Percentiles rank a stretch among this genome's conserved stretches.
Evolutionary conservation across 2,797 vertebrate genomes (phyloP).

Genomic region (Sebastiscus albofasciatus): DNA sequence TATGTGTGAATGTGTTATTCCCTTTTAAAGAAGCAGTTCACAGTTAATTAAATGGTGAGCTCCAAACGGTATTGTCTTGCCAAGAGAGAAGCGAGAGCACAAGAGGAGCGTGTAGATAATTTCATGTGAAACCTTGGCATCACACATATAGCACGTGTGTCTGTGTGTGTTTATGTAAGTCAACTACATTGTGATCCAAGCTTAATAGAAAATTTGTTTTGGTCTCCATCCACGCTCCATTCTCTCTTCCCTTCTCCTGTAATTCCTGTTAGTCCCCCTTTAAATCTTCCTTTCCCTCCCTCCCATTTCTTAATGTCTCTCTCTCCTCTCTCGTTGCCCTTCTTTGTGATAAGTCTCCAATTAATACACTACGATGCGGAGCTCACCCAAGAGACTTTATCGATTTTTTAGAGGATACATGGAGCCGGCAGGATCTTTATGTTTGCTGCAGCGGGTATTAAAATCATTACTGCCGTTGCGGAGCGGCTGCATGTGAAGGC

Average conservation of each 20-base stretch:
- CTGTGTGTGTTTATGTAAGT: slow-evolving; percentile 12
- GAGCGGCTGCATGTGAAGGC: slow-evolving; percentile 18
- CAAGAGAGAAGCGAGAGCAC: slow-evolving; percentile 29
- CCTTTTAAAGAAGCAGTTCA: slow-evolving; percentile 57
- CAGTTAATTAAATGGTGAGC: slow-evolving; percentile 77
- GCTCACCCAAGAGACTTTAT: slow-evolving; percentile 43
- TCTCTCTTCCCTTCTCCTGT: not conserved
- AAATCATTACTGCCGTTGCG: slow-evolving; percentile 56
- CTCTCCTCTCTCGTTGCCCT: slow-evolving; percentile 1
- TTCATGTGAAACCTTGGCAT: slow-evolving; percentile 37
- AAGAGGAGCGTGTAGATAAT: slow-evolving; percentile 31
- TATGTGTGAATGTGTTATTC: slow-evolving; percentile 15
- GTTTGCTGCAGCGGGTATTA: slow-evolving; percentile 50
- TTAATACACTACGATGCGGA: slow-evolving; percentile 33
- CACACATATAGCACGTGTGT: not conserved
- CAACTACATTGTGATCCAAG: slow-evolving; percentile 13
- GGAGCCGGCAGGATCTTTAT: slow-evolving; percentile 45
- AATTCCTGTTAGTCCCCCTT: slow-evolving; percentile 8
- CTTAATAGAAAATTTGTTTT: not conserved
- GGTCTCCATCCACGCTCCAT: not conserved
- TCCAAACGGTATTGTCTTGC: slow-evolving; percentile 48
- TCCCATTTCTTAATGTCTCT: not conserved
- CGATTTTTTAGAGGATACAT: slow-evolving; percentile 35
- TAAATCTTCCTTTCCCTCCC: not conserved
- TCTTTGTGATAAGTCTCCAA: slow-evolving; percentile 46